These are phyloP conservation scores for Ciconia maguari DNA, from an alignment of 2,113 vertebrate species.

Conservation along the genomic window DNA sequence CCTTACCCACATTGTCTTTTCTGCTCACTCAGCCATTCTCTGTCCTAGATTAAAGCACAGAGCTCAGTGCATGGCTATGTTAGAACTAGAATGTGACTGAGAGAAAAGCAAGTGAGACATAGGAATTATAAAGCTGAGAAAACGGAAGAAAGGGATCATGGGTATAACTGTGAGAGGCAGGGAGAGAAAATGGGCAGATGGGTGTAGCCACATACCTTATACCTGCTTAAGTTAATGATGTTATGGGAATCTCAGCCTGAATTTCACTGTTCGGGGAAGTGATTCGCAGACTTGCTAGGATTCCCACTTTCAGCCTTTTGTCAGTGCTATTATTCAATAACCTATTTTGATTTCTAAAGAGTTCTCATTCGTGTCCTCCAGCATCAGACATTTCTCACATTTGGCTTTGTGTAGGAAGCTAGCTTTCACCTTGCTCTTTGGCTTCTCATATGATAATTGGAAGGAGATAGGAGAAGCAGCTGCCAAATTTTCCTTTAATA, in stretches of 20 bases:
- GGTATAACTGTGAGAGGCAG: neutral
- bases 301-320: neutral
- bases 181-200: neutral
- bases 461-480: neutral
- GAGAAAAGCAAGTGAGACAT: neutral
- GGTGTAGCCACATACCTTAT: constrained; percentile 6
- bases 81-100: neutral
- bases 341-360: neutral
- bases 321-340: neutral
- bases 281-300: neutral
- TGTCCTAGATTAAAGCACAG: neutral
- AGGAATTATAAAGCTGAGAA: neutral
- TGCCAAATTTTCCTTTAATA: neutral
- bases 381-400: neutral
- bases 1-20: neutral
- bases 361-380: neutral
- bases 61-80: rapidly evolving
- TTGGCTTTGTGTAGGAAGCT: neutral
- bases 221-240: neutral
- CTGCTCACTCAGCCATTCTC: neutral
- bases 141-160: neutral
- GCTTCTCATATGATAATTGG: neutral
- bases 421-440: neutral
- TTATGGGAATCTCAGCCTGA: neutral
- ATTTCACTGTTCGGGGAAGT: neutral